Conservation (phyloP, 2,797 vertebrate genomes). For the Acrossocheilus wenchowensis region DNA sequence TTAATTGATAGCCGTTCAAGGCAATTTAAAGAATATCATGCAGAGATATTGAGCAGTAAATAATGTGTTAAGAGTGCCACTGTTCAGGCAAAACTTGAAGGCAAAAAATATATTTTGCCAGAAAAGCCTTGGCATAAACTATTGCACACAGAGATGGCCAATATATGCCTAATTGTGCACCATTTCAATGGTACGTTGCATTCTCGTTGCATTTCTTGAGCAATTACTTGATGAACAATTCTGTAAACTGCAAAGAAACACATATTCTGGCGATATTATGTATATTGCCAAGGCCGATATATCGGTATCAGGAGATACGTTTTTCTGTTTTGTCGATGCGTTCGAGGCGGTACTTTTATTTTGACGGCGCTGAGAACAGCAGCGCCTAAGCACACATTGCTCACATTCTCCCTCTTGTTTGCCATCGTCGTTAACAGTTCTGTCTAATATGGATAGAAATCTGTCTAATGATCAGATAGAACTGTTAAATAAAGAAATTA, state of each 20-base stretch:
- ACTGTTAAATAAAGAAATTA: no score
- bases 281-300: no score
- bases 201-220: neutral
- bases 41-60: neutral
- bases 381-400: no score
- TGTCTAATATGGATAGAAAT: no score
- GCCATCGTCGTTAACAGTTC: no score
- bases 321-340: no score
- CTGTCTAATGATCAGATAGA: no score
- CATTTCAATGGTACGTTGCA: neutral
- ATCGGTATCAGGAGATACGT: no score
- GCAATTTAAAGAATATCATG: neutral
- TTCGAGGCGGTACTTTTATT: no score
- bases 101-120: neutral
- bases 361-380: no score
- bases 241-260: neutral
- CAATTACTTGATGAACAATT: neutral
- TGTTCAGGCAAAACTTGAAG: neutral
- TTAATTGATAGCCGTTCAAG: neutral
- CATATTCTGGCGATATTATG: no score
- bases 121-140: slow-evolving; percentile 8
- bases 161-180: neutral
- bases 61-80: neutral
- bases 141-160: neutral
- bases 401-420: no score